Conservation (phyloP, 2,113 vertebrate genomes). For the Vombatus ursinus region DNA sequence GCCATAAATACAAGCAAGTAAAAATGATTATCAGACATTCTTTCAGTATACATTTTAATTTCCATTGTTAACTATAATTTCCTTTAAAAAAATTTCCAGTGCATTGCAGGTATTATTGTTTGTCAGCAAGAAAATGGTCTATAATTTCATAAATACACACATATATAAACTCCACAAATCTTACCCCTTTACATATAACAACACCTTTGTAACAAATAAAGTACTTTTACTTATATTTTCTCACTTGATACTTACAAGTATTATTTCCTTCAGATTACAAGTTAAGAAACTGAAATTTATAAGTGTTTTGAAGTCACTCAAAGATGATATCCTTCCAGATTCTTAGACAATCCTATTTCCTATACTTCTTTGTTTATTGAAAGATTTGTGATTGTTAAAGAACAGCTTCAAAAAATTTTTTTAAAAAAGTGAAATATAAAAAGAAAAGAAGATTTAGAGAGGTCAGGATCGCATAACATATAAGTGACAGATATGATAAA, state of each 20-base stretch:
- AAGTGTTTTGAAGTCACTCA: background rate
- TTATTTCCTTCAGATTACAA: background rate
- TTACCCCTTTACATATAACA: background rate
- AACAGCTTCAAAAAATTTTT: background rate
- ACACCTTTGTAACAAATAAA: background rate
- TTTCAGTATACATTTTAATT: background rate
- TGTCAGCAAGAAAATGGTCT: background rate
- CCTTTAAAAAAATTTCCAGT: background rate
- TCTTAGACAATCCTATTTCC: background rate
- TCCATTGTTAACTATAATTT: background rate
- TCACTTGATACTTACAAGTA: background rate
- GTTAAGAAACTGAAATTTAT: background rate
- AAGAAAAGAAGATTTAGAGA: conserved; percentile 6
- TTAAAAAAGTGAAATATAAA: background rate
- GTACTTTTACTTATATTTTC: background rate
- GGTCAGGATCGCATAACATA: background rate
- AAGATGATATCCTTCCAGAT: background rate
- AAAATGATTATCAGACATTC: background rate
- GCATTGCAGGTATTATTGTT: background rate
- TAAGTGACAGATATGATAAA: background rate
- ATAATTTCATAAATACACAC: background rate
- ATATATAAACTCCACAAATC: background rate
- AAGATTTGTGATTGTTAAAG: background rate
- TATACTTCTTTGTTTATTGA: background rate
- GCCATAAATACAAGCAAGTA: background rate